Conservation (phyloP, 2,888 invertebrate genomes). For the Galeruca laticollis region DNA sequence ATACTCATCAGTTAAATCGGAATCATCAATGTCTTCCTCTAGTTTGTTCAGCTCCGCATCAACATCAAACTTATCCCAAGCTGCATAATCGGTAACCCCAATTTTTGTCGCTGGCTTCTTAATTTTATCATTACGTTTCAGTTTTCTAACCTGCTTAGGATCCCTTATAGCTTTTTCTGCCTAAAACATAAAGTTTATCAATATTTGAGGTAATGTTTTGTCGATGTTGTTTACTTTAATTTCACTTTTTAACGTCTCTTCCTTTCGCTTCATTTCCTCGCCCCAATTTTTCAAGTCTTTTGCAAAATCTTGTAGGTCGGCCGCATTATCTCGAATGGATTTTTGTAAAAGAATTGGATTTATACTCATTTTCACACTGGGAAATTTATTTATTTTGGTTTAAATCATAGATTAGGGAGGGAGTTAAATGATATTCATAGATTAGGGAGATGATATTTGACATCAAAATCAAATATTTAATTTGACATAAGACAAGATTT, state of each 20-base stretch:
- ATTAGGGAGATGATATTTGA: too few species aligned
- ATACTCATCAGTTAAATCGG: conserved; percentile 68
- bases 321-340: conserved; percentile 78
- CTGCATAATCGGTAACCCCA: conserved; percentile 72
- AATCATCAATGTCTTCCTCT: conserved; percentile 70
- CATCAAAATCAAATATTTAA: too few species aligned
- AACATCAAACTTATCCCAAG: conserved; percentile 86
- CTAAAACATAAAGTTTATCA: conserved; percentile 10
- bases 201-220: conserved; percentile 1
- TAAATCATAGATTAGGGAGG: too few species aligned
- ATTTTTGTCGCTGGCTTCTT: conserved; percentile 40
- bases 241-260: conserved; percentile 59
- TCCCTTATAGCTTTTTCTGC: conserved; percentile 15
- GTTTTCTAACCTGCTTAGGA: conserved; percentile 25
- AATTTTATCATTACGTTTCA: conserved; percentile 28
- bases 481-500: conserved; percentile 10
- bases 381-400: background rate
- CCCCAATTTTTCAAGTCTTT: conserved; percentile 81
- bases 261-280: conserved; percentile 79
- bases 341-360: conserved; percentile 77
- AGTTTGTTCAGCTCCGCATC: conserved; percentile 76
- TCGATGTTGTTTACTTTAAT: conserved; percentile 27
- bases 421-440: too few species aligned
- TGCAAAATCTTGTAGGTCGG: conserved; percentile 77
- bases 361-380: conserved; percentile 56